These are phyloP conservation scores for Bubalus kerabau DNA, from an alignment of 2,113 vertebrate genomes.

Conservation along the genomic window DNA sequence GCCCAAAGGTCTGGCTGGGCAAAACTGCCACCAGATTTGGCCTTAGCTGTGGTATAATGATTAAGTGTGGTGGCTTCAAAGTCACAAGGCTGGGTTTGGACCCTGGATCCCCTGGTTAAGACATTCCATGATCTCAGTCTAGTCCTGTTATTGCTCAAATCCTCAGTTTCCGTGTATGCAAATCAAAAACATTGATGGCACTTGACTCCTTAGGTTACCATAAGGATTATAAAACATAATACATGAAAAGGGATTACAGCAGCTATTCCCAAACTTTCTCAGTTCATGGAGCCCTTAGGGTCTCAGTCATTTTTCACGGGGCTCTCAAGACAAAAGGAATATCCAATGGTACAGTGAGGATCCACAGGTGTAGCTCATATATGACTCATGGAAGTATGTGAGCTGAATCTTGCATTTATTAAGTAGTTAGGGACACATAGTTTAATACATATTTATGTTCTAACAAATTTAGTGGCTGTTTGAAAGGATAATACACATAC, in stretches of 20 bases:
- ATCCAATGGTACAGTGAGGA: background rate
- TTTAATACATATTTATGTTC: background rate
- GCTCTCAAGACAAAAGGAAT: background rate
- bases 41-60: background rate
- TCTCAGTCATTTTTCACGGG: background rate
- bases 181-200: background rate
- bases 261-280: background rate
- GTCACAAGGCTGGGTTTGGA: background rate
- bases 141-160: background rate
- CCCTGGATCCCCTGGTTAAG: background rate
- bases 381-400: background rate
- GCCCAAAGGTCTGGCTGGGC: background rate
- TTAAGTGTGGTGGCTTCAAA: background rate
- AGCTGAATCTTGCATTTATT: background rate
- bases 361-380: background rate
- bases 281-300: background rate
- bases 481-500: background rate
- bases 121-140: background rate
- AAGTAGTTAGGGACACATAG: background rate
- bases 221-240: background rate
- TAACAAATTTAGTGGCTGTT: background rate
- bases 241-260: background rate
- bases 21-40: background rate
- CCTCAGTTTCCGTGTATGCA: background rate
- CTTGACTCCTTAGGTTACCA: background rate